These are phyloP conservation scores for Stenoptilia bipunctidactyla DNA, from an alignment of 2,888 invertebrate genomes.

Conservation along the genomic window DNA sequence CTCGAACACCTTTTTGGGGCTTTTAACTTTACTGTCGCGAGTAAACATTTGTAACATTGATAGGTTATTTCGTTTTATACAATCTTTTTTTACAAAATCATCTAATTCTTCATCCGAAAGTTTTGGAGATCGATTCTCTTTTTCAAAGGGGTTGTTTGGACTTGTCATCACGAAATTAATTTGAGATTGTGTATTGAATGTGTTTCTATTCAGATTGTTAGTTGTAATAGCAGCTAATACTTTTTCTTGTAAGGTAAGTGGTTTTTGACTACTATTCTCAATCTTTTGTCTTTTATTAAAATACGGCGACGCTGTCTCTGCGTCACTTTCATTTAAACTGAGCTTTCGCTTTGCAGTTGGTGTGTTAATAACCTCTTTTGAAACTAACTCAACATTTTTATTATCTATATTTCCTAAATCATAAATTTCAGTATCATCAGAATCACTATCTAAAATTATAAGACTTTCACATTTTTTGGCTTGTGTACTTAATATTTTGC, in stretches of 20 bases:
- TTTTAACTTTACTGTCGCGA: constrained; percentile 27
- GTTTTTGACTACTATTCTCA: constrained; percentile 21
- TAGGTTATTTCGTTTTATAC: constrained; percentile 20
- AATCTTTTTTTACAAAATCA: constrained; percentile 12
- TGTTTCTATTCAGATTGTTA: constrained; percentile 23
- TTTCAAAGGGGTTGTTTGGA: constrained; percentile 26
- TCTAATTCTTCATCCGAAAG: constrained; percentile 12
- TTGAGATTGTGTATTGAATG: constrained; percentile 20
- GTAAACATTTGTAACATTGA: constrained; percentile 40
- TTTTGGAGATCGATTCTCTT: constrained; percentile 32
- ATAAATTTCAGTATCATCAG: constrained; percentile 32
- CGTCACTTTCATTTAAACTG: constrained; percentile 20
- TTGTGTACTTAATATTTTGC: constrained; percentile 11
- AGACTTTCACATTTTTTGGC: constrained; percentile 27
- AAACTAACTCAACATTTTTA: constrained; percentile 2
- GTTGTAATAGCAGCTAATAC: constrained; percentile 36
- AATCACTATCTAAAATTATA: constrained; percentile 47
- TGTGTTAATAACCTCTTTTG: constrained; percentile 6
- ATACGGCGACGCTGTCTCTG: constrained; percentile 37
- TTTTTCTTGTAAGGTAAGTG: constrained; percentile 39
- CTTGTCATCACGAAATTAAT: constrained; percentile 29
- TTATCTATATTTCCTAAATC: constrained; percentile 20
- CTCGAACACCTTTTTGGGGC: constrained; percentile 24
- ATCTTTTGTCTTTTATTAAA: constrained; percentile 48
- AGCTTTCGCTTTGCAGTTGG: constrained; percentile 17